Percentiles rank a stretch among this genome's conserved stretches.
phyloP scores from a whole-genome alignment of 1,140 invertebrate species.

The Teleogryllus occipitalis region DNA sequence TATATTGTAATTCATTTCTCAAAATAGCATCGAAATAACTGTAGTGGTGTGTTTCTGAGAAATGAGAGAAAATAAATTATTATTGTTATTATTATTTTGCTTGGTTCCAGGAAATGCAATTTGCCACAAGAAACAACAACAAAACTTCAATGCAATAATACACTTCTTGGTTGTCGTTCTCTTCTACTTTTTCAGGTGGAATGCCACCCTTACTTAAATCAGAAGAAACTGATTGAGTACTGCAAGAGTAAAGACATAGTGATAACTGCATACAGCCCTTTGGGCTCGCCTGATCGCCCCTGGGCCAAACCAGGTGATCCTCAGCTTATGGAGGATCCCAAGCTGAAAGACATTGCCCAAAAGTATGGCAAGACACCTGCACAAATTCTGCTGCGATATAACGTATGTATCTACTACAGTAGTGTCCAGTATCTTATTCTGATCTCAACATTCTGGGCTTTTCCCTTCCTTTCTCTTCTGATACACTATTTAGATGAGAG shows the following conservation, averaged over 20 bases:
- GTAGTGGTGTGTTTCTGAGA: no score
- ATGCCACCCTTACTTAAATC: slow-evolving; percentile 63
- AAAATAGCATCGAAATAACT: no score
- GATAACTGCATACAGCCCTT: slow-evolving; percentile 58
- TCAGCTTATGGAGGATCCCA: slow-evolving; percentile 52
- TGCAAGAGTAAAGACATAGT: slow-evolving; percentile 47
- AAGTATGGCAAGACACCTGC: slow-evolving; percentile 61
- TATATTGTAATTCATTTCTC: no score
- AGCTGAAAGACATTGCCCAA: slow-evolving; percentile 51
- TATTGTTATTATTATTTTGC: no score
- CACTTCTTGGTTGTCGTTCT: background rate
- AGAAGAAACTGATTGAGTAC: slow-evolving; percentile 48
- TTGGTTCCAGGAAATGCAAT: no score
- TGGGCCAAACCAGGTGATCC: slow-evolving; percentile 62
- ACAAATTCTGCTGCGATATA: slow-evolving; percentile 60
- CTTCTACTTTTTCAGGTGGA: slow-evolving; percentile 44
- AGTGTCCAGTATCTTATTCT: no score
- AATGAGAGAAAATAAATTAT: no score
- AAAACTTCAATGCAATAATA: no score
- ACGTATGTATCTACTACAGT: slow-evolving; percentile 28
- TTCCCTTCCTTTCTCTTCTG: no score
- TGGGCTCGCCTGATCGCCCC: slow-evolving; percentile 54
- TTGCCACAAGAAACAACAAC: no score
- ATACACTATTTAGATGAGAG: no score
- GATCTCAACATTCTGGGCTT: no score